Base-by-base conservation (phyloP, 2,113 vertebrate species). In the Eudyptes chrysolophus region DNA sequence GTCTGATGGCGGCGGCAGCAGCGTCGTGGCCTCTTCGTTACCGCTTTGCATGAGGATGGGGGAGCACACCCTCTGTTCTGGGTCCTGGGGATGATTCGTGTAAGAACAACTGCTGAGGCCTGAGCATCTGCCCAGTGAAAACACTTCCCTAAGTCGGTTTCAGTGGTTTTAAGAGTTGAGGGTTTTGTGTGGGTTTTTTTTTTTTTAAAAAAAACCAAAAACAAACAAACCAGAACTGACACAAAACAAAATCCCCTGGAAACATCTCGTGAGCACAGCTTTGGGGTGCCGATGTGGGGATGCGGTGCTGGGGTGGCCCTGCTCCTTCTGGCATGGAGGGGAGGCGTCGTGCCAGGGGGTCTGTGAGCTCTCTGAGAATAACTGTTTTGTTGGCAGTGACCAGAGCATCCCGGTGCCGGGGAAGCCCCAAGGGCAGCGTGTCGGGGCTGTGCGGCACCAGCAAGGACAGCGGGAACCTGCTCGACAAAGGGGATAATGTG, bases 341-440 rank as follows among this genome's bases (percentile, higher is more conserved):
- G 10, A 2, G 11, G 12, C 3, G 7, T 5, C 6, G 17, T 74
- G 74, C 49, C 0, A 0, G 34, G 51, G 24, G 36, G 8, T 66
- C 61, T 75, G 51, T 29, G 49, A 51, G 77, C 34, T 72, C 22
- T 51, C 4, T 0, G 38, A 18, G 13, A 29, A 6, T 26, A n/a
- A 14, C 11, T 3, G 18, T 22, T 77, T 16, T 57, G n/a, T 3
- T 40, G 82, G 61, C 17, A 64, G 16, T 1, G 4, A 3, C 5
- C 0, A 0, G 66, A 75, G 68, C 58, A 54, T 44, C 81, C 21
- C 2, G 0, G 13, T 52, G 52, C 22, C 0, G 5, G 66, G 42
- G 29, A 6, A 93, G 32, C 30, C 20, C 0, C 1, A 1, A 22
- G 16, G 24, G 30, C 70, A 46, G 49, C 1, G 0, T 5, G 4